Conservation (phyloP, 2,888 invertebrate genomes). For the Drosophila heteroneura region DNA sequence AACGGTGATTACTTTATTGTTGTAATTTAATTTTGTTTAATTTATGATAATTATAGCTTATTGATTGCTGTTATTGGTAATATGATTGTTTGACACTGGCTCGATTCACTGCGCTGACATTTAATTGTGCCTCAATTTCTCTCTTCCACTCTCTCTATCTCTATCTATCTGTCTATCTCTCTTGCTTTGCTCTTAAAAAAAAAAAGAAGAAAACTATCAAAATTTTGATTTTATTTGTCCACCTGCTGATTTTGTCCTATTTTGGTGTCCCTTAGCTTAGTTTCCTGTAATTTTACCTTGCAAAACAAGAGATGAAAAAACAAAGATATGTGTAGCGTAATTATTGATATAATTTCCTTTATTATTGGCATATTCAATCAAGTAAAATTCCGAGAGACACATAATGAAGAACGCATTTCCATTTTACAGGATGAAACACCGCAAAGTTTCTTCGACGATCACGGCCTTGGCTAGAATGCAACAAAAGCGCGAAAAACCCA, state of each 20-base stretch:
- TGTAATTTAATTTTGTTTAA: conserved; percentile 9
- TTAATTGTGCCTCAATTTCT: conserved; percentile 10
- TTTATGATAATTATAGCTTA: conserved; percentile 14
- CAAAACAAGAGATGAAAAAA: background rate
- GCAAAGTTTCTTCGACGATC: conserved; percentile 99
- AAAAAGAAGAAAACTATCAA: background rate
- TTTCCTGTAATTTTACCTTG: conserved; percentile 14
- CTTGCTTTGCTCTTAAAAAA: conserved; percentile 23
- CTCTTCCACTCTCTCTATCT: conserved; percentile 10
- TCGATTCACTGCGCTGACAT: conserved; percentile 44
- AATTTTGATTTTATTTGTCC: background rate
- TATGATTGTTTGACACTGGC: conserved; percentile 42
- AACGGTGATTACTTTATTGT: conserved; percentile 41
- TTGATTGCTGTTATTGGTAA: conserved; percentile 39
- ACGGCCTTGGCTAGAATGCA: conserved; percentile 94
- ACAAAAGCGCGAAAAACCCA: conserved; percentile 23
- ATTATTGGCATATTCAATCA: conserved; percentile 29
- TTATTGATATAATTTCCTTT: background rate
- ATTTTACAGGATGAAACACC: conserved; percentile 99
- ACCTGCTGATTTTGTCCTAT: conserved; percentile 21
- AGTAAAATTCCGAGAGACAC: conserved; percentile 12
- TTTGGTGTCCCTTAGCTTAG: conserved; percentile 34
- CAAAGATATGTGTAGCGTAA: conserved; percentile 7
- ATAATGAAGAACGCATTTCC: conserved; percentile 78
- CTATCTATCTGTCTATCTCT: conserved; percentile 30